phyloP scores from a whole-genome alignment of 2,888 invertebrate genomes.

The Candidula unifasciata region DNA sequence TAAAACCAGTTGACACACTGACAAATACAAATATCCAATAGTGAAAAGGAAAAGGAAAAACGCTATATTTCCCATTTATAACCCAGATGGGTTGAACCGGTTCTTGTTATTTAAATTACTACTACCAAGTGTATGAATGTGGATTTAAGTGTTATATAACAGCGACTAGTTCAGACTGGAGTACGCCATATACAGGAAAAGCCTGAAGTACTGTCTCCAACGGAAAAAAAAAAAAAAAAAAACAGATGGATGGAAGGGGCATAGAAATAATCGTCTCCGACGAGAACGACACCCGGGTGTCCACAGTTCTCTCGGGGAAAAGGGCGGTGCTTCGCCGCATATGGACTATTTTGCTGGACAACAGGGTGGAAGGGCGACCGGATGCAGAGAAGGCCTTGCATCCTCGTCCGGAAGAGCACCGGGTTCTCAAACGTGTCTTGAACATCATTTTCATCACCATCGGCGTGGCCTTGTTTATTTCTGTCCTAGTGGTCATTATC shows the following conservation, averaged over 20 bases:
- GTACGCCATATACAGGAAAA: too few relatives aligned
- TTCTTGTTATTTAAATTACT: too few relatives aligned
- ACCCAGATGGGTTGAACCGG: too few relatives aligned
- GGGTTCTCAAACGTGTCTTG: constrained; percentile 69
- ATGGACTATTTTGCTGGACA: constrained; percentile 63
- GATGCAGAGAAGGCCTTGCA: constrained; percentile 63
- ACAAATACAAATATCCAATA: too few relatives aligned
- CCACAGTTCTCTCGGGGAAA: constrained; percentile 56
- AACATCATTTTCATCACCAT: constrained; percentile 72
- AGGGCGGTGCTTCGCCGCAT: constrained; percentile 60
- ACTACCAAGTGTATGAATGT: too few relatives aligned
- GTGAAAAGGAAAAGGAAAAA: too few relatives aligned
- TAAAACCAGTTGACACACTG: too few relatives aligned
- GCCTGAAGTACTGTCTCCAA: too few relatives aligned
- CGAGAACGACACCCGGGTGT: constrained; percentile 55
- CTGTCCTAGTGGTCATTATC: constrained; percentile 72
- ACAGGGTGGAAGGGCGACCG: constrained; percentile 66
- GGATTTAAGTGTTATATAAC: too few relatives aligned
- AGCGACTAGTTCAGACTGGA: too few relatives aligned
- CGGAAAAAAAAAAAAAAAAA: background rate
- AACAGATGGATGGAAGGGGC: constrained; percentile 63
- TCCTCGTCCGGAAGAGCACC: constrained; percentile 64
- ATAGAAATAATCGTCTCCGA: constrained; percentile 67
- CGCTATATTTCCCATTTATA: too few relatives aligned
- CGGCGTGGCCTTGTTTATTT: constrained; percentile 70